Conservation (phyloP, 2,888 invertebrate genomes). For the Acanthosepion esculentum region DNA sequence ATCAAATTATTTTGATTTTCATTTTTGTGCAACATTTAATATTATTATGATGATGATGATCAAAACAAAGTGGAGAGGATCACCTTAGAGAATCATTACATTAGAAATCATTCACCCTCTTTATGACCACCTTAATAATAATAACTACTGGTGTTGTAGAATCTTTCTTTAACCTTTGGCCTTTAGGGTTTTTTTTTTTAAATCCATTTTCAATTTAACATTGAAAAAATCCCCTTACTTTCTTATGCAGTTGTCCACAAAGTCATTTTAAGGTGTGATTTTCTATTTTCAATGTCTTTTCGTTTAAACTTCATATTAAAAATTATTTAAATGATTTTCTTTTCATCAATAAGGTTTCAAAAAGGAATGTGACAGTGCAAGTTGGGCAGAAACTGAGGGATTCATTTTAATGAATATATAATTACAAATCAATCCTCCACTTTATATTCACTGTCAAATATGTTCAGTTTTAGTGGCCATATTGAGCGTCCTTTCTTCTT, state of each 20-base stretch:
- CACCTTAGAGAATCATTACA: neutral
- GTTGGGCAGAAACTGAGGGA: neutral
- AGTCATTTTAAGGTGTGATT: too few relatives aligned
- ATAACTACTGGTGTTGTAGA: neutral
- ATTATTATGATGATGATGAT: neutral
- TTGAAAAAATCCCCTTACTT: neutral
- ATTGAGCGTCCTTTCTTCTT: neutral
- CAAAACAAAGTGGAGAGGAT: neutral
- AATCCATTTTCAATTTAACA: neutral
- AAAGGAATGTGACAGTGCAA: neutral
- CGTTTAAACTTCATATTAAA: neutral
- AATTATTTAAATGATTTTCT: neutral
- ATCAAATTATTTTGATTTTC: too few relatives aligned
- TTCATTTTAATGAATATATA: neutral
- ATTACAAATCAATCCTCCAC: neutral
- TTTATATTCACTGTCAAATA: neutral
- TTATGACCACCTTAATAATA: neutral
- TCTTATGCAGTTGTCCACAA: too few relatives aligned
- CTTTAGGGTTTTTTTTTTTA: neutral
- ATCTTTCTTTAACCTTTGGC: neutral
- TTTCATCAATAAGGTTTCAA: neutral
- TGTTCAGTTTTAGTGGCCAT: neutral
- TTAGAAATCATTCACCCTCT: neutral
- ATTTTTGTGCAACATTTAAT: neutral
- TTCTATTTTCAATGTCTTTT: neutral